A percentile compares a stretch with the other conserved stretches of the same genome.
phyloP scores from a whole-genome alignment of 2,113 vertebrate genomes.

The Brachyhypopomus occidentalis region DNA sequence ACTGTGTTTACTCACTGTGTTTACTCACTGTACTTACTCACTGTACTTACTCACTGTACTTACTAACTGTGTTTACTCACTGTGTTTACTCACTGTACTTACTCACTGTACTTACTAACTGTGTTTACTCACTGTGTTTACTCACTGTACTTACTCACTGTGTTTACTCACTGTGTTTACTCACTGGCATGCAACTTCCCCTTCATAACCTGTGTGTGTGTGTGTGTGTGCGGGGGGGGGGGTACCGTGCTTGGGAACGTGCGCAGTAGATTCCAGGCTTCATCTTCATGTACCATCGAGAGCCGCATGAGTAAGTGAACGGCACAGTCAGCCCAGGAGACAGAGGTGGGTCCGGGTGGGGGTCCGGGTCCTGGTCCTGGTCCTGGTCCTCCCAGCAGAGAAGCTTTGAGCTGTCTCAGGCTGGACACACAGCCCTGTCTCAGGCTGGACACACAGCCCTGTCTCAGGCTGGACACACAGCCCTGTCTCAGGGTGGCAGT shows the following conservation, averaged over 20 bases:
- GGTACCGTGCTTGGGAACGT: conserved; percentile 31
- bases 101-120: too few species aligned
- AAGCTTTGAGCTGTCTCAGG: conserved; percentile 38
- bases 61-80: too few species aligned
- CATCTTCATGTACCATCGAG: conserved; percentile 42
- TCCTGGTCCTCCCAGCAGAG: background rate
- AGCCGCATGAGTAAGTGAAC: conserved; percentile 43
- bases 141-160: too few species aligned
- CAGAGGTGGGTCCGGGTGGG: background rate
- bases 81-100: too few species aligned
- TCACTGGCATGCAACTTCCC: too few species aligned
- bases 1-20: too few species aligned
- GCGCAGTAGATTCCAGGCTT: conserved; percentile 34
- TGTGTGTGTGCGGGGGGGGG: too few species aligned
- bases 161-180: too few species aligned
- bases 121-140: too few species aligned
- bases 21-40: too few species aligned
- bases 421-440: conserved; percentile 31
- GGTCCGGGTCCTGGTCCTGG: background rate
- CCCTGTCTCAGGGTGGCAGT: conserved; percentile 11
- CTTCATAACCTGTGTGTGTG: background rate
- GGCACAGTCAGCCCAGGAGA: conserved; percentile 42
- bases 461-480: conserved; percentile 36
- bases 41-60: too few species aligned
- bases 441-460: conserved; percentile 30